Evolutionary conservation across 37 sponge, comb jelly and placozoan genomes (phyloP), one percentile per base, ranked within the genome.

Genomic region (Hormiphora californensis): DNA sequence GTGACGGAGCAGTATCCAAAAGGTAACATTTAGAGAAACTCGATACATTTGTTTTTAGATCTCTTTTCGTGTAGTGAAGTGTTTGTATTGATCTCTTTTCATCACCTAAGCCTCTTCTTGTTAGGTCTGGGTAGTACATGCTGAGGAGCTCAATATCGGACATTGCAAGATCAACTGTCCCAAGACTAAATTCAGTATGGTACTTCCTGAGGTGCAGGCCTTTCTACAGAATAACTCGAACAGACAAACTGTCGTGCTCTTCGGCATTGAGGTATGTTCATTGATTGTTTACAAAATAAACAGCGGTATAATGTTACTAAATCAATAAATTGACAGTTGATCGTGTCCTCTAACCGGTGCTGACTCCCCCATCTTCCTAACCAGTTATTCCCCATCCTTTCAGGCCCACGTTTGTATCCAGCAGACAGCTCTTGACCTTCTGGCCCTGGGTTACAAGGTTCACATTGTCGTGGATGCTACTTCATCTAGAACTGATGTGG

Each of bases 1-100:
- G 94, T 89, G 0, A 98, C 99, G 32, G 99, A 98, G 67, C 99
- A 96, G 88, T 96, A 96, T 53, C 96, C 96, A 0, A 96, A 93
- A 91, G 96, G 92, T 91, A 49, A 21, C 36, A 0, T 36, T 38
- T 8, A 17, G 15, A 9, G 12, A 15, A 49, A 15, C 15, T 49
- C 15, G 53, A 15, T 15, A 49, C 12, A 17, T 49, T 49, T 49
- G 15, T n/a, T n/a, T n/a, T n/a, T n/a, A n/a, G n/a, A n/a, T n/a
- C n/a, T n/a, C n/a, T n/a, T n/a, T n/a, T n/a, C n/a, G n/a, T n/a
- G n/a, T n/a, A n/a, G n/a, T n/a, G n/a, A n/a, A n/a, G n/a, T n/a
- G n/a, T n/a, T n/a, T n/a, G n/a, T 9, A 85, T 23, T 34, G 12
- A 33, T 25, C 33, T 85, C 17, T 69, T 41, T 69, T 63, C 17